Evolutionary conservation across 2,888 invertebrate species (phyloP).

Genomic region (Polylopha cassiicola): DNA sequence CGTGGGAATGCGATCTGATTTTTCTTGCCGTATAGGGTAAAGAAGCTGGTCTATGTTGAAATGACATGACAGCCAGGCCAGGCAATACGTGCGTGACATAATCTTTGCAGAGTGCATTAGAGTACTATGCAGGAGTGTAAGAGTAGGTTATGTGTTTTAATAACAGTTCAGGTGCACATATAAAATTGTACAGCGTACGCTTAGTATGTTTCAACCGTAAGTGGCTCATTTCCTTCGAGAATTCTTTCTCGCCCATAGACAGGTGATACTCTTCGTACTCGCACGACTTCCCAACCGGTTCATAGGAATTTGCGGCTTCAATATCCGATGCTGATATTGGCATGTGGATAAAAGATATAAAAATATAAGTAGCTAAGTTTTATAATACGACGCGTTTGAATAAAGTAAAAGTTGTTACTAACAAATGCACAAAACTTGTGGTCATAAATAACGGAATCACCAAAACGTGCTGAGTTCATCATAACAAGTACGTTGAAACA

Average conservation of each 20-base stretch:
- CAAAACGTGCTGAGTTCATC: slow-evolving; percentile 20
- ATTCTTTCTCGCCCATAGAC: slow-evolving; percentile 11
- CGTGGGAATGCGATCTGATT: slow-evolving; percentile 39
- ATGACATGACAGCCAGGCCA: slow-evolving; percentile 14
- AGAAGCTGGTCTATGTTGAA: slow-evolving; percentile 17
- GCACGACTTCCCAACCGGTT: slow-evolving; percentile 14
- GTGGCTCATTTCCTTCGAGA: not conserved
- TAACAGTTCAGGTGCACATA: not conserved
- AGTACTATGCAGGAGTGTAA: no score
- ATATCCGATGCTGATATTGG: no score
- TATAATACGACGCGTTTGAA: no score
- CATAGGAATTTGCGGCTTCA: slow-evolving; percentile 21
- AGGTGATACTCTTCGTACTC: slow-evolving; percentile 13
- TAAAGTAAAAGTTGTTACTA: slow-evolving; percentile 14
- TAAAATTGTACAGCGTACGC: no score
- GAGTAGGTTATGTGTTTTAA: not conserved
- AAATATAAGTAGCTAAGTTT: no score
- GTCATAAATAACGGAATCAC: slow-evolving; percentile 19
- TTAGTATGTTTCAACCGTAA: no score
- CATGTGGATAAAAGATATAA: no score
- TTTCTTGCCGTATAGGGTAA: slow-evolving; percentile 24
- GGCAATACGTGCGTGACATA: slow-evolving; percentile 14
- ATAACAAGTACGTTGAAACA: slow-evolving; percentile 20
- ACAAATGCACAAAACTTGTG: slow-evolving; percentile 8
- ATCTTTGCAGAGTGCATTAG: no score